Evolutionary conservation across 1,140 invertebrate species (phyloP).

Genomic region (Colletes latitarsis): DNA sequence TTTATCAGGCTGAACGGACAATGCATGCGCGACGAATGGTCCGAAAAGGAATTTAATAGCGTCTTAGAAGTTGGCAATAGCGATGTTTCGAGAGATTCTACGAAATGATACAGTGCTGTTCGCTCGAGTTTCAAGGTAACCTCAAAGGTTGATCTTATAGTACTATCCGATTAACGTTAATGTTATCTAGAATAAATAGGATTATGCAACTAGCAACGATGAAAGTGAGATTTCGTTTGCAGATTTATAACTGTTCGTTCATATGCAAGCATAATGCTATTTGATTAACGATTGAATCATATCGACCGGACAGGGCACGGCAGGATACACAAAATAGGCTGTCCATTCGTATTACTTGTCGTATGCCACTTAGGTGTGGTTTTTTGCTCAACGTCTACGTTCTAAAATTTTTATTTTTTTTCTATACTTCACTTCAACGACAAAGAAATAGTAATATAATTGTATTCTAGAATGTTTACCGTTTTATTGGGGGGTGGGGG

Average conservation of each 20-base stretch:
- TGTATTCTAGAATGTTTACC: too few species aligned
- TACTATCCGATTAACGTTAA: background rate
- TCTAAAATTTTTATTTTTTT: too few species aligned
- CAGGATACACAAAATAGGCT: slow-evolving; percentile 64
- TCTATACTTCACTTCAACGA: too few species aligned
- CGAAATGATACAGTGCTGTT: background rate
- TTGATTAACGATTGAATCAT: slow-evolving; percentile 46
- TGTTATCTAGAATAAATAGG: slow-evolving; percentile 28
- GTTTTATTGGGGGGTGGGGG: too few species aligned
- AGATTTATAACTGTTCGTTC: slow-evolving; percentile 25
- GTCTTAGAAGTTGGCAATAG: slow-evolving; percentile 2
- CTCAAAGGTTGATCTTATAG: background rate
- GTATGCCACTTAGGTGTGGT: slow-evolving; percentile 53
- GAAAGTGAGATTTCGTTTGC: slow-evolving; percentile 22
- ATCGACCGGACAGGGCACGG: slow-evolving; percentile 63
- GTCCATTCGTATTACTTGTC: slow-evolving; percentile 49
- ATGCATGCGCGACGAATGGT: slow-evolving; percentile 1
- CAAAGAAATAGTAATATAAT: too few species aligned
- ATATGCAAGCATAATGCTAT: slow-evolving; percentile 23
- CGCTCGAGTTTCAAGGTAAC: background rate
- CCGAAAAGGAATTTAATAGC: background rate
- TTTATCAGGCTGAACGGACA: background rate
- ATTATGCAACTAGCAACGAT: slow-evolving; percentile 2
- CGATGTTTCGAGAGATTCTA: background rate
- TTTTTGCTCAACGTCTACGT: background rate